Conservation (phyloP, 2,113 vertebrate species). For the Macrotus californicus region DNA sequence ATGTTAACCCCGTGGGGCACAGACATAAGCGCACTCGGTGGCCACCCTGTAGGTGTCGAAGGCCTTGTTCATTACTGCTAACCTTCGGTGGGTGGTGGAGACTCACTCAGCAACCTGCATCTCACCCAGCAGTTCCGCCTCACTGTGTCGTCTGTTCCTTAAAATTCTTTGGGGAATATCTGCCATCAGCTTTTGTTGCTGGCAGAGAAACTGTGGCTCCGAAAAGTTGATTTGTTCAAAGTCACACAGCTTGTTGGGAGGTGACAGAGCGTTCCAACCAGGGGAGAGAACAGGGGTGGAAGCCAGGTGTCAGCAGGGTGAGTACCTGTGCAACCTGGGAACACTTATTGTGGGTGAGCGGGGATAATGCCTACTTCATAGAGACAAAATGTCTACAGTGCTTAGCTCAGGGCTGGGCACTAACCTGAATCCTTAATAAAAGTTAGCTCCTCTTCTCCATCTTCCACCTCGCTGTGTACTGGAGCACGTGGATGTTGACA, state of each 20-base stretch:
- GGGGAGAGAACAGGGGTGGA: background rate
- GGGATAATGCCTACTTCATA: background rate
- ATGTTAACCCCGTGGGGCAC: constrained; percentile 8
- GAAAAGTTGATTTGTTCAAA: constrained; percentile 17
- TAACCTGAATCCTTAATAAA: background rate
- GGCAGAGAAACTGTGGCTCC: background rate
- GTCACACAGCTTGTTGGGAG: background rate
- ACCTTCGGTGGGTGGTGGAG: background rate
- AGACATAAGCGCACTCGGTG: background rate
- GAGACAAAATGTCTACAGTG: background rate
- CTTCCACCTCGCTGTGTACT: background rate
- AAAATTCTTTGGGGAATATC: background rate
- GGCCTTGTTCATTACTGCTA: background rate
- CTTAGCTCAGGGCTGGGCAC: background rate
- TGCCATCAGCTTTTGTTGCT: background rate
- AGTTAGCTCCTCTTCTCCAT: background rate
- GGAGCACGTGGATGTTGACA: background rate
- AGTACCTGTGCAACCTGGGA: background rate
- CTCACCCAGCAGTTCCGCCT: background rate
- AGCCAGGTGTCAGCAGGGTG: background rate
- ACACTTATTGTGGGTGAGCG: rapidly evolving
- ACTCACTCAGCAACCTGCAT: background rate
- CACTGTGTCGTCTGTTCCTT: background rate
- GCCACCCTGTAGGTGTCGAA: background rate
- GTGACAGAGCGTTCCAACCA: background rate